Base-by-base conservation (phyloP, 2,888 invertebrate species). In the Dicyrtoma fusca region DNA sequence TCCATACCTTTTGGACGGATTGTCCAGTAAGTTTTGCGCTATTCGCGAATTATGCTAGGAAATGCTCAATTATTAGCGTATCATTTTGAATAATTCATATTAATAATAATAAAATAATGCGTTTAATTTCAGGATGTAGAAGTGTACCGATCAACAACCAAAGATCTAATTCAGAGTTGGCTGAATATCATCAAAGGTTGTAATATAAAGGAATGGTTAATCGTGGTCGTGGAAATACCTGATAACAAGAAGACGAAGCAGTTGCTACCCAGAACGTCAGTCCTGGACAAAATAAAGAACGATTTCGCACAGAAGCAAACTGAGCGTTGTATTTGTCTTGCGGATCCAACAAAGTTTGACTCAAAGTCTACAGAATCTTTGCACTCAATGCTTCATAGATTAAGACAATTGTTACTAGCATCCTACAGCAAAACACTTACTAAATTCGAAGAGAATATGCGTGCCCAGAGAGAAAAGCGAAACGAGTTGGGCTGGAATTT, bases 1-100 rank as follows among this genome's bases (percentile, higher is more conserved):
- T 97, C 82, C 95, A 97, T 84, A 92, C 94, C 73, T 97, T 91
- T 84, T 95, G 96, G 91, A 95, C 93, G 23, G 96, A 97, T 83
- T 96, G 96, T 87, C 89, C 89, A 83, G 96, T 96, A 87, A 86
- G 71, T 26, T 25, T 23, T 1, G n/a, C 34, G 3, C 34, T 34
- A 34, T 34, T 34, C n/a, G n/a, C n/a, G n/a, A n/a, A n/a, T n/a
- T n/a, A n/a, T n/a, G n/a, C n/a, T n/a, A n/a, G n/a, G n/a, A n/a
- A n/a, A n/a, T n/a, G n/a, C n/a, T n/a, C n/a, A n/a, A n/a, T n/a
- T n/a, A n/a, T n/a, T n/a, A n/a, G n/a, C n/a, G 3, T 11, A 26
- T 55, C 8, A 23, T 17, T 21, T 68, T 19, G 51, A 51, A n/a
- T 25, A 53, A 51, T 53, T 26, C 17, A 26, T 66, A 53, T n/a